Evolutionary conservation across 2,888 invertebrate genomes (phyloP), one percentile per base, ranked within the genome.

Genomic region (Gnatocerus cornutus): DNA sequence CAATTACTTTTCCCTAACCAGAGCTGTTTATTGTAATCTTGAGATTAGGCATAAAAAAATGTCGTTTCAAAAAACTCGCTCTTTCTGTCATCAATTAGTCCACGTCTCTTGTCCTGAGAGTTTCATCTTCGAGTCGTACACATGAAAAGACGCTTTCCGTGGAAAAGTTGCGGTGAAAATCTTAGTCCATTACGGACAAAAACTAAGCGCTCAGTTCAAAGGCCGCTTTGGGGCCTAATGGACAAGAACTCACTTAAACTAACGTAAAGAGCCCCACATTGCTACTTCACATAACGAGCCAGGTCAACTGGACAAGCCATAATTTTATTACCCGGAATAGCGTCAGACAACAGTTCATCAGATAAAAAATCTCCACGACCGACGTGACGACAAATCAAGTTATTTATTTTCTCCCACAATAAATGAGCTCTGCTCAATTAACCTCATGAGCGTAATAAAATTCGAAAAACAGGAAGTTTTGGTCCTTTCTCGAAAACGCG

Each of bases 231-330:
- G 30, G 55, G 66, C 67, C 59, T 62, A 59, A 67, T 67, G 59
- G 59, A 67, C 66, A 53, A 69, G 67, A 65, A 72, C 62, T 65
- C 52, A 58, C 68, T 68, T 65, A 69, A 72, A 72, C 65, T 59
- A 67, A 39, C 69, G 68, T 56, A 58, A 68, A 73, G 71, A 67
- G 68, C 48, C 63, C 52, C 68, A 39, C 59, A 56, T 71, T 68
- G 63, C 66, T 62, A 65, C 63, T 71, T 53, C 66, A 66, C 58
- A 71, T 75, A 75, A 76, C 74, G 73, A 75, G 73, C 56, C 70
- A 71, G 75, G 73, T 74, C 75, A 72, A 74, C 72, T 72, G 74
- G 75, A 74, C 69, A 73, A 72, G 74, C 74, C 71, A 75, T 77
- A 77, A 77, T 76, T 77, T 75, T 74, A 75, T 77, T 76, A 59